These are phyloP conservation scores for Drosophila sordidula DNA, from an alignment of 2,888 invertebrate genomes.

Conservation along the genomic window DNA sequence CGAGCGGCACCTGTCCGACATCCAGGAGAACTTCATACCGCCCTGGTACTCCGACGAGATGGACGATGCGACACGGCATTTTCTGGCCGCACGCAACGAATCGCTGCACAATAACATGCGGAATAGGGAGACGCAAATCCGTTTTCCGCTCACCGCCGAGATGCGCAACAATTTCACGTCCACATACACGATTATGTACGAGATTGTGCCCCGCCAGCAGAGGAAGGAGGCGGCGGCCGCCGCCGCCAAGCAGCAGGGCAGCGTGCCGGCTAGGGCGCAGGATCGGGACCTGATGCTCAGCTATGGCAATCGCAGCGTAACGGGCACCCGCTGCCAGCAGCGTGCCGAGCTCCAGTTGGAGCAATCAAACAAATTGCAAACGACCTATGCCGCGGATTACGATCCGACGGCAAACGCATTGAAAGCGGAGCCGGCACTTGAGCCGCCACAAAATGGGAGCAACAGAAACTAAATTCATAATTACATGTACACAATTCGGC, in stretches of 20 bases:
- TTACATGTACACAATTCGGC: not conserved
- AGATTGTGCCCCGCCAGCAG: constrained; percentile 33
- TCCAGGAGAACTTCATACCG: constrained; percentile 11
- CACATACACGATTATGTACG: constrained; percentile 44
- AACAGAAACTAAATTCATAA: not conserved
- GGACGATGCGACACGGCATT: constrained; percentile 4
- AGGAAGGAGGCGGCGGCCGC: not conserved
- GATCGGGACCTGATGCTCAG: constrained; percentile 38
- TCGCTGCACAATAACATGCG: constrained; percentile 3
- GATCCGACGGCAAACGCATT: not conserved
- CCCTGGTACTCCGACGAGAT: not conserved
- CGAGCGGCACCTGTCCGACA: constrained; percentile 18
- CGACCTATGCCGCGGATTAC: constrained; percentile 34
- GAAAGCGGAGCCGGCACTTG: constrained; percentile 6
- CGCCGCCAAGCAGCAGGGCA: not conserved
- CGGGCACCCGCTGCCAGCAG: constrained; percentile 17
- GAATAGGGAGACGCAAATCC: constrained; percentile 20
- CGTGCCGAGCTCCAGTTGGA: not conserved
- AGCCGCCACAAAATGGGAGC: not conserved
- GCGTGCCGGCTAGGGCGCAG: constrained; percentile 7
- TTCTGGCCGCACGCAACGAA: constrained; percentile 12
- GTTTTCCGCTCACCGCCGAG: constrained; percentile 11
- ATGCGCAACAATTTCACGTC: constrained; percentile 39
- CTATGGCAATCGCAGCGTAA: constrained; percentile 46
- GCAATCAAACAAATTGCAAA: constrained; percentile 27